Evolutionary conservation across 2,888 invertebrate species (phyloP).

Genomic region (Eucriotettix oculatus): DNA sequence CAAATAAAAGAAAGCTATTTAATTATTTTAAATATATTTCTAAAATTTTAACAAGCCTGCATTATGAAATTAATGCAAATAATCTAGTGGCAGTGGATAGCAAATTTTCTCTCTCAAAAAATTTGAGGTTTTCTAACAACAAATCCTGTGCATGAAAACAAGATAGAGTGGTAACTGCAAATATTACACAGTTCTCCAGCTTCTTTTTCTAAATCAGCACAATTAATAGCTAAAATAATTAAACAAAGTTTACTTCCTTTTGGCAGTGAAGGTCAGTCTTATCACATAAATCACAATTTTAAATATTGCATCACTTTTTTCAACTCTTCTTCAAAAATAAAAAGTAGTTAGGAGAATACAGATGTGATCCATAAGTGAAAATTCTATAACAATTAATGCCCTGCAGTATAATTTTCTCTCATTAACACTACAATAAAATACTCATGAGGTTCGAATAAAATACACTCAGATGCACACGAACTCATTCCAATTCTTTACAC

Average conservation of each 20-base stretch:
- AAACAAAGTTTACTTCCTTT: conserved; percentile 13
- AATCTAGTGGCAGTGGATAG: conserved; percentile 1
- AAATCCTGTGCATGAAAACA: neutral
- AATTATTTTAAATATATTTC: neutral
- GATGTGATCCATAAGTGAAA: neutral
- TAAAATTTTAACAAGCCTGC: conserved; percentile 1
- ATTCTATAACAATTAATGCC: conserved; percentile 1
- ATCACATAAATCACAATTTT: conserved; percentile 17
- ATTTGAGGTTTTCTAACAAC: neutral
- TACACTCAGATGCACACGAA: too few species aligned
- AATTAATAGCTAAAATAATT: neutral
- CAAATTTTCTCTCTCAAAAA: neutral
- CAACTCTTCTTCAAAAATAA: neutral
- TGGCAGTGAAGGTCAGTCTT: conserved; percentile 25
- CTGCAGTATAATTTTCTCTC: neutral
- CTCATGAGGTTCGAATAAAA: neutral
- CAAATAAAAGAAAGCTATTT: neutral
- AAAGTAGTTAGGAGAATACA: neutral
- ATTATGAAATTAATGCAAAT: neutral
- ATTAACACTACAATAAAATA: neutral
- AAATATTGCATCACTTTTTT: conserved; percentile 8
- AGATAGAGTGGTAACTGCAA: neutral
- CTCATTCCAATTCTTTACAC: too few species aligned
- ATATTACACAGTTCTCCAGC: neutral
- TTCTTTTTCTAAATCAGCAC: neutral